These are phyloP conservation scores for Heterochromis multidens DNA, from an alignment of 2,113 vertebrate species.

Conservation along the genomic window DNA sequence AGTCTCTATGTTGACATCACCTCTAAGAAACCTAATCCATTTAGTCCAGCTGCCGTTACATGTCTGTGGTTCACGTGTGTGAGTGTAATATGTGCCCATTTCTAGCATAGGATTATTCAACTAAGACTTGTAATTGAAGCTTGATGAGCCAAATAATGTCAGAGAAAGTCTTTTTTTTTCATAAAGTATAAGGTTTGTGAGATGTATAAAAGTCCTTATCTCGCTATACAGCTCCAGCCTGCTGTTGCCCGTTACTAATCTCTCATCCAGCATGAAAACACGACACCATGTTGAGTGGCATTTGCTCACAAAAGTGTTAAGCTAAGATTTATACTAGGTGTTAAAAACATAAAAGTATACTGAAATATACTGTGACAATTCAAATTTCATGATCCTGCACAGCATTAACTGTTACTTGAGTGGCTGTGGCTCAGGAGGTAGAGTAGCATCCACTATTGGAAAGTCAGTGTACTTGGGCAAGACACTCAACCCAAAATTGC, in stretches of 20 bases:
- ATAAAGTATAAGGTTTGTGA: conserved; percentile 4
- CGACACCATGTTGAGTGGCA: background rate
- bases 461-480: background rate
- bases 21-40: conserved; percentile 40
- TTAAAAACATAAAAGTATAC: background rate
- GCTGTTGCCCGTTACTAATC: conserved; percentile 11
- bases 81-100: conserved; percentile 3
- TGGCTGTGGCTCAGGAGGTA: background rate
- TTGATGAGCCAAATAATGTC: conserved; percentile 28
- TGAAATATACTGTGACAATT: background rate
- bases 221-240: background rate
- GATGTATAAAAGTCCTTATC: conserved; percentile 24
- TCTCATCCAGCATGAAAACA: conserved; percentile 11
- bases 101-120: conserved; percentile 28
- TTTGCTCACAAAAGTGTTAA: background rate
- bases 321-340: background rate
- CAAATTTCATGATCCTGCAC: background rate
- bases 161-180: background rate
- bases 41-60: conserved; percentile 15
- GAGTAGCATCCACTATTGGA: background rate
- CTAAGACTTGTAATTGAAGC: conserved; percentile 41
- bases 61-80: conserved; percentile 4
- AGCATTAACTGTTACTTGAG: background rate
- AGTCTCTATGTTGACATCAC: conserved; percentile 15
- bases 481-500: background rate